These are phyloP conservation scores for Apoda limacodes DNA, from an alignment of 2,888 invertebrate species.

Conservation along the genomic window DNA sequence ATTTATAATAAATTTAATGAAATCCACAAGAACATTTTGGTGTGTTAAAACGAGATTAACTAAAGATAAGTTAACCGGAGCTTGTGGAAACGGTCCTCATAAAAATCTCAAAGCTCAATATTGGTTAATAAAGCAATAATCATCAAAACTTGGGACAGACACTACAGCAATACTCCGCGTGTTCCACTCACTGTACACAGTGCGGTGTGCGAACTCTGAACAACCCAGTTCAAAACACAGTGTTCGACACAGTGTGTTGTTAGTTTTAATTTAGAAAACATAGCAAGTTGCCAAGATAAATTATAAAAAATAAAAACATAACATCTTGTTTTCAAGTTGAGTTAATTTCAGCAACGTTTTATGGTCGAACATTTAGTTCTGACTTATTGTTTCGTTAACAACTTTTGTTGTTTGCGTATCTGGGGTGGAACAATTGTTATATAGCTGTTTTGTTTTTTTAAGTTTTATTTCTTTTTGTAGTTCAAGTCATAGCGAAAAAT, in stretches of 20 bases:
- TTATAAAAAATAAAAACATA: constrained; percentile 25
- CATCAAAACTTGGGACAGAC: constrained; percentile 60
- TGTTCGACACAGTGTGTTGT: constrained; percentile 11
- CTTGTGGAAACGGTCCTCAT: constrained; percentile 14
- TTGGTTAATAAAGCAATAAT: constrained; percentile 69
- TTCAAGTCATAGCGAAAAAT: too few species aligned
- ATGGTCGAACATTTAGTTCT: constrained; percentile 28
- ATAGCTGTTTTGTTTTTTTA: too few species aligned
- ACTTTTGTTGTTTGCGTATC: constrained; percentile 36
- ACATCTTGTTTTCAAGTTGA: constrained; percentile 32
- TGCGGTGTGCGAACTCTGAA: too few species aligned
- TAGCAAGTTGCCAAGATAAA: constrained; percentile 8
- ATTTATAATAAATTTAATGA: too few species aligned
- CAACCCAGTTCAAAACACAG: constrained; percentile 13
- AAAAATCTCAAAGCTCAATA: constrained; percentile 48
- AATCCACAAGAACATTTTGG: too few species aligned
- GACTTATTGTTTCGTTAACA: constrained; percentile 60
- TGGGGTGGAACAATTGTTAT: constrained; percentile 14
- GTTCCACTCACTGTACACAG: too few species aligned
- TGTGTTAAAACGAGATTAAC: too few species aligned
- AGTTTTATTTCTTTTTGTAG: too few species aligned
- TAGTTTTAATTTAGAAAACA: too few species aligned
- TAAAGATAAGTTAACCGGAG: not conserved
- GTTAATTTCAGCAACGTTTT: constrained; percentile 36
- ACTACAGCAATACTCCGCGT: constrained; percentile 37